Percentiles rank a stretch among this genome's conserved stretches.
Evolutionary conservation across 2,797 vertebrate genomes (phyloP).

Genomic region (Takifugu rubripes): DNA sequence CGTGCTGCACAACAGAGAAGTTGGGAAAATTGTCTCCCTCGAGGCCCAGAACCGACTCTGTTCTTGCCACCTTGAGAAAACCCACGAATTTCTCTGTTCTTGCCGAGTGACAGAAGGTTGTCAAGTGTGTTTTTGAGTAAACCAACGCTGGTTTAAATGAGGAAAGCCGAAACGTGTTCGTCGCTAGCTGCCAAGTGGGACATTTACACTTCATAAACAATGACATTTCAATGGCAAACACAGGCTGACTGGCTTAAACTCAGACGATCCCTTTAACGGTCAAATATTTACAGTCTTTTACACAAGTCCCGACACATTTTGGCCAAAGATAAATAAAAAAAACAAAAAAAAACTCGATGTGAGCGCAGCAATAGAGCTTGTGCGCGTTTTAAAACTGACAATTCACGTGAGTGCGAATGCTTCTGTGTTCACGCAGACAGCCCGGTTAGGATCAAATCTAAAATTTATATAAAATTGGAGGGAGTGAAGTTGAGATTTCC

Average conservation of each 20-base stretch:
- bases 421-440: constrained; percentile 21
- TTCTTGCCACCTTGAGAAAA: no score
- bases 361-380: constrained; percentile 63
- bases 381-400: constrained; percentile 15
- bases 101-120: no score
- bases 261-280: constrained; percentile 54
- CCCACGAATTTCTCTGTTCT: no score
- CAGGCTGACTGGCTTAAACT: constrained; percentile 60
- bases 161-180: background rate
- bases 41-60: no score
- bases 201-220: constrained; percentile 54
- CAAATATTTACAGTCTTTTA: constrained; percentile 59
- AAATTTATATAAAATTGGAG: constrained; percentile 84
- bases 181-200: constrained; percentile 18
- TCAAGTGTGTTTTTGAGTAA: no score
- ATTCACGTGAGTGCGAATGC: no score
- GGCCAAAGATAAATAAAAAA: constrained; percentile 54
- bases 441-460: constrained; percentile 42
- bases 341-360: constrained; percentile 41
- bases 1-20: no score
- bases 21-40: no score
- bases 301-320: constrained; percentile 50
- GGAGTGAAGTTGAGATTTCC: constrained; percentile 86
- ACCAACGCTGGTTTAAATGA: no score
- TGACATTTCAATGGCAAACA: constrained; percentile 63